These are phyloP conservation scores for Ridgeia piscesae DNA, from an alignment of 1,140 invertebrate genomes.

Conservation along the genomic window DNA sequence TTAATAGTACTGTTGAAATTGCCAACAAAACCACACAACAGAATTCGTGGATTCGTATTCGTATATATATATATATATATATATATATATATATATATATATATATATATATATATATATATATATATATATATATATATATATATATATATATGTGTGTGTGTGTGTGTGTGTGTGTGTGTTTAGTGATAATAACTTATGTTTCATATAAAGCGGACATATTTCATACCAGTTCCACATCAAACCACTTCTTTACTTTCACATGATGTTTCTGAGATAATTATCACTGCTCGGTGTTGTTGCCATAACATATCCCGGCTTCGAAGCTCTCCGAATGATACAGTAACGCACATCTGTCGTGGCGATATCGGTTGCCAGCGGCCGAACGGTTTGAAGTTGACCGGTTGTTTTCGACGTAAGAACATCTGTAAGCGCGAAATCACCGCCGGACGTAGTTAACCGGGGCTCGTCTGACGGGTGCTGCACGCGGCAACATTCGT, in stretches of 20 bases:
- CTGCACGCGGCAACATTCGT: neutral
- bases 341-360: neutral
- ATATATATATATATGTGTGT: too few species aligned
- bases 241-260: neutral
- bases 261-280: neutral
- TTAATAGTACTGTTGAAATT: too few species aligned
- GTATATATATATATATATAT: too few species aligned
- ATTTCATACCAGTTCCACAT: neutral
- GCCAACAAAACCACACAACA: too few species aligned
- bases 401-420: neutral
- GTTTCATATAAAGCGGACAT: too few species aligned
- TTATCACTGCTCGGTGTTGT: neutral
- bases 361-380: neutral
- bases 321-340: neutral
- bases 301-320: neutral
- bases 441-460: neutral
- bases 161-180: too few species aligned
- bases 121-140: too few species aligned
- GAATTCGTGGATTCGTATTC: too few species aligned
- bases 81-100: too few species aligned
- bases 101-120: too few species aligned
- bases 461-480: neutral
- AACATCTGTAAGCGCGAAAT: constrained; percentile 5
- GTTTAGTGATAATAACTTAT: too few species aligned
- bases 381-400: neutral